Base-by-base conservation (phyloP, 1,140 invertebrate genomes). In the Platyura marginata region DNA sequence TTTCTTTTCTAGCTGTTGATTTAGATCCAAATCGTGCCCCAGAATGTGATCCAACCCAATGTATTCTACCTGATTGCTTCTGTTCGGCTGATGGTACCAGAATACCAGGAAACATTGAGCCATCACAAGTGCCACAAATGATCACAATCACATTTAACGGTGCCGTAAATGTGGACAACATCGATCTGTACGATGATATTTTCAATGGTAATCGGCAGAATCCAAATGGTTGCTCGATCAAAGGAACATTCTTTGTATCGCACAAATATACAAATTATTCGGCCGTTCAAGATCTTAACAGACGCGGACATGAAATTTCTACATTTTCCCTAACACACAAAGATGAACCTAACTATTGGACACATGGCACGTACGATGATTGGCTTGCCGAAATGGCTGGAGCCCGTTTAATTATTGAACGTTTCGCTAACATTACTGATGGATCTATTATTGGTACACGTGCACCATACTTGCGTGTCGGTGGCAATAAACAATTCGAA, bases 241-340 rank as follows among this genome's bases (percentile, higher is more conserved):
- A 79, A 48, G 84, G 85, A 46, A 96, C 90, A 4, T 94, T 94
- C 72, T 98, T 96, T 61, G 81, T 93, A 0, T 91, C 87, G 1
- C 90, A 96, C 70, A 91, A 93, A 56, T 95, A 91, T 63, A 89
- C 86, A 39, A 94, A 96, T 62, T 96, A 96, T 56, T 90, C 88
- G 9, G 83, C 87, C 4, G 78, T 94, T 2, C 87, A 88, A 64
- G 89, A 92, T 63, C 70, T 96, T 40, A 89, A 94, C 55, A 70
- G 87, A 43, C 77, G 78, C 49, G 92, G 91, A 23, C 88, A 95
- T 56, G 93, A 97, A 66, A 93, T 96, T 50, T 77, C 80, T 0
- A 79, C 91, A 1, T 93, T 94, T 65, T 95, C 90, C 3, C 69
- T 97, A 21, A 96, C 89, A 1, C 85, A 89, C 67, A 89, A 88